phyloP scores from a whole-genome alignment of 2,797 vertebrate species.

The Falco cherrug region DNA sequence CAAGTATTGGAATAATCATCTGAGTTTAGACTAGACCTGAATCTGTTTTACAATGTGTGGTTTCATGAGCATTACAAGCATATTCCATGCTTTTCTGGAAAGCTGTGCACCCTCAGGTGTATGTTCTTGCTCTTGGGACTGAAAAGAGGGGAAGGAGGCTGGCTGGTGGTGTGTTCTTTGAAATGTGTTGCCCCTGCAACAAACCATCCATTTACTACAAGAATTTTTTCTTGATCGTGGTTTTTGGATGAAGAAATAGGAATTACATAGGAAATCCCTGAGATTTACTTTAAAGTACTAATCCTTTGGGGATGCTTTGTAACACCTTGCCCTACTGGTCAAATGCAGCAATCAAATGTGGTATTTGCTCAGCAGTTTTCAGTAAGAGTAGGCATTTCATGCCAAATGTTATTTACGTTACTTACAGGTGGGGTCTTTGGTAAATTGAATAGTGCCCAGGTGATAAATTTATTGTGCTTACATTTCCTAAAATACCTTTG shows the following conservation, averaged over 20 bases:
- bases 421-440: not conserved
- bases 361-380: not conserved
- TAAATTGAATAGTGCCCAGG: not conserved
- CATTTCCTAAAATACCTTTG: not conserved
- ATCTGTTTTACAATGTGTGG: rapidly evolving
- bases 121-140: not conserved
- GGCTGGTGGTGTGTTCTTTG: not conserved
- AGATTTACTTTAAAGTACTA: not conserved
- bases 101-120: not conserved
- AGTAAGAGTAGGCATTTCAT: not conserved
- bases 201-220: not conserved
- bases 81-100: not conserved
- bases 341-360: not conserved
- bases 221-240: not conserved
- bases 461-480: not conserved
- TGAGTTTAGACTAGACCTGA: not conserved
- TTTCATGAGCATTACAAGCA: not conserved
- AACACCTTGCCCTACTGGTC: not conserved
- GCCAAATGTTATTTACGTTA: not conserved
- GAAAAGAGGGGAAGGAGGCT: not conserved
- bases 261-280: not conserved
- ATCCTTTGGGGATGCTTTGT: not conserved
- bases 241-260: not conserved
- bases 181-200: not conserved
- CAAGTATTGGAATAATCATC: not conserved